Conservation (phyloP, 2,113 vertebrate species). For the Recurvirostra avosetta region DNA sequence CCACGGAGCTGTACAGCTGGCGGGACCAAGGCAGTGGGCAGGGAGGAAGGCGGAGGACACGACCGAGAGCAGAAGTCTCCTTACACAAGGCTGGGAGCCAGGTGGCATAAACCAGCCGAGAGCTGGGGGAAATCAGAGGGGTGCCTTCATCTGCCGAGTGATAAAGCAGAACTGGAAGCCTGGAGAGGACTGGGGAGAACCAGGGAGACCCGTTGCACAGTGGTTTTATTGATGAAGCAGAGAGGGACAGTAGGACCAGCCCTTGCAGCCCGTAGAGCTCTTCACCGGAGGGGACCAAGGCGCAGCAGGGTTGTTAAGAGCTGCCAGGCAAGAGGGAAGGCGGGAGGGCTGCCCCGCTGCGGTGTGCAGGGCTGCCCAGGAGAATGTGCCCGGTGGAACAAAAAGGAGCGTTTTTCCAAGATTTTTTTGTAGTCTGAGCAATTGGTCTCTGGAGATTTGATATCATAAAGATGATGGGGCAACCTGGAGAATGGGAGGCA, state of each 20-base stretch:
- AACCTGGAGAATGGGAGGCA: not conserved
- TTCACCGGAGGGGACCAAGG: not conserved
- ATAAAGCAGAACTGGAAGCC: not conserved
- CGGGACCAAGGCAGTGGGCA: not conserved
- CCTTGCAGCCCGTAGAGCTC: fast-evolving
- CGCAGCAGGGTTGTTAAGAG: fast-evolving
- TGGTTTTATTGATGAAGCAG: not conserved
- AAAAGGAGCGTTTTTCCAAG: fast-evolving
- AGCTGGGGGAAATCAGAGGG: not conserved
- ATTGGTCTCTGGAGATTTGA: not conserved
- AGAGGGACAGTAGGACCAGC: not conserved
- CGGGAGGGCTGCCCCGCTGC: not conserved
- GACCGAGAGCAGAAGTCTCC: not conserved
- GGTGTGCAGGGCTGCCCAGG: not conserved
- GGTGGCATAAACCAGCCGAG: not conserved
- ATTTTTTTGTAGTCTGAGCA: not conserved
- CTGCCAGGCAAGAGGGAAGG: not conserved
- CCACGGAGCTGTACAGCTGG: fast-evolving
- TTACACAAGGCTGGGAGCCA: not conserved
- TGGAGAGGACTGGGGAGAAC: not conserved
- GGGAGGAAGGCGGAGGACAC: not conserved
- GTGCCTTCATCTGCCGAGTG: not conserved
- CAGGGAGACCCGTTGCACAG: not conserved
- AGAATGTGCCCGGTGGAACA: fast-evolving
- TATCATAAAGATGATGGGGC: not conserved